phyloP scores from a whole-genome alignment of 2,888 invertebrate genomes.

The Dorcus hopei region DNA sequence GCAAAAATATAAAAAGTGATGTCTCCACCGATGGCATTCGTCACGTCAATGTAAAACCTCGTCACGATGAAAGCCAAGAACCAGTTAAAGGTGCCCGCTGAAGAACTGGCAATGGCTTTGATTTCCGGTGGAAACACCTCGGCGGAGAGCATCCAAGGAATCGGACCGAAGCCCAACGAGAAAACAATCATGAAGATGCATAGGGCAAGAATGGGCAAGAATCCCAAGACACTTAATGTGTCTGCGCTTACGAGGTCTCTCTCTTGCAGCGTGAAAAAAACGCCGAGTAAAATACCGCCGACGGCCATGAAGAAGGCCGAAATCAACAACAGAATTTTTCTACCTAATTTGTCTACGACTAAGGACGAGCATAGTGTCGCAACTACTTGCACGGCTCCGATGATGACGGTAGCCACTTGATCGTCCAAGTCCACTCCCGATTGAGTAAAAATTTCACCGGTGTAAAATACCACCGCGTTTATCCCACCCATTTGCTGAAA shows the following conservation, averaged over 20 bases:
- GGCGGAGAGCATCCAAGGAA: constrained; percentile 83
- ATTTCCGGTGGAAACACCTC: constrained; percentile 80
- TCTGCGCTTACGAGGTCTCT: constrained; percentile 40
- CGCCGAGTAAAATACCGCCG: constrained; percentile 66
- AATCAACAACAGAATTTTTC: constrained; percentile 69
- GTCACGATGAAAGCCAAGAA: constrained; percentile 76
- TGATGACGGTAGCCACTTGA: constrained; percentile 68
- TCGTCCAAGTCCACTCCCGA: constrained; percentile 60
- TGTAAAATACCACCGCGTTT: constrained; percentile 81
- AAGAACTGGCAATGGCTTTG: constrained; percentile 71
- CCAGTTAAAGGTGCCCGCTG: constrained; percentile 82
- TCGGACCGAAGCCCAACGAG: constrained; percentile 82
- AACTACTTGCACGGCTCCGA: constrained; percentile 79
- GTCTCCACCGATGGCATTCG: constrained; percentile 56
- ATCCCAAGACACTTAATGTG: constrained; percentile 58
- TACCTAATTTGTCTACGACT: constrained; percentile 77
- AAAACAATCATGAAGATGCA: constrained; percentile 78
- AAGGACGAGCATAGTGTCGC: constrained; percentile 73
- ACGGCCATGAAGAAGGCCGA: constrained; percentile 71
- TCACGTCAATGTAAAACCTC: constrained; percentile 64
- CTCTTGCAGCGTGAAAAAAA: constrained; percentile 61
- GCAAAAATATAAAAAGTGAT: constrained; percentile 75
- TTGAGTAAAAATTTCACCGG: constrained; percentile 67
- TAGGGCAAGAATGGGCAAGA: constrained; percentile 72
- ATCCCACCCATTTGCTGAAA: constrained; percentile 86